Conservation (phyloP, 1,140 invertebrate species). For the Monochamus saltuarius region DNA sequence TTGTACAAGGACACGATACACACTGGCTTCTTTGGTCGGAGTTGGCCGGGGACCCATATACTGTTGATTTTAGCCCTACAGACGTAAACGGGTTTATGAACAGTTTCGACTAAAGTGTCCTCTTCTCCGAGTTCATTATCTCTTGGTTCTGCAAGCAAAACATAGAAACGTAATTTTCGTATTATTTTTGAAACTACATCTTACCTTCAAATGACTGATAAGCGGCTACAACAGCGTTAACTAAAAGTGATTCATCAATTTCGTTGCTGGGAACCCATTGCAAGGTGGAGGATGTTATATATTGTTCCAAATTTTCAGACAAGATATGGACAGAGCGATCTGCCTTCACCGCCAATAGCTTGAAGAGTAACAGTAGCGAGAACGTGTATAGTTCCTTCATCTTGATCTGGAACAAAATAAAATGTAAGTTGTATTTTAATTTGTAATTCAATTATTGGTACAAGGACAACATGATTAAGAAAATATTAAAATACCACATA, state of each 20-base stretch:
- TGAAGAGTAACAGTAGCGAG: constrained; percentile 19
- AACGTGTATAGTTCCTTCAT: constrained; percentile 13
- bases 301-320: constrained; percentile 49
- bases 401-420: constrained; percentile 29
- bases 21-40: constrained; percentile 54
- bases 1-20: constrained; percentile 67
- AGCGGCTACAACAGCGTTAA: constrained; percentile 51
- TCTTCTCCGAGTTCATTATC: constrained; percentile 16
- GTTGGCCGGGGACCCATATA: constrained; percentile 69
- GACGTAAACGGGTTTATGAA: constrained; percentile 60
- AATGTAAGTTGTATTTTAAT: neutral
- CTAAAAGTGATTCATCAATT: constrained; percentile 34
- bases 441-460: no score
- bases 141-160: constrained; percentile 32
- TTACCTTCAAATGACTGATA: constrained; percentile 42
- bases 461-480: no score
- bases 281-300: constrained; percentile 52
- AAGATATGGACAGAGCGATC: constrained; percentile 46
- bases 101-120: constrained; percentile 16
- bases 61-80: constrained; percentile 71
- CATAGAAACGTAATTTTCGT: neutral
- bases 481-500: no score
- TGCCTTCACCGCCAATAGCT: constrained; percentile 12
- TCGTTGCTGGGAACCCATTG: constrained; percentile 47
- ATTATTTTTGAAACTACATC: constrained; percentile 1